Conservation (phyloP, 2,888 invertebrate genomes). For the Periphyllus acericola region DNA sequence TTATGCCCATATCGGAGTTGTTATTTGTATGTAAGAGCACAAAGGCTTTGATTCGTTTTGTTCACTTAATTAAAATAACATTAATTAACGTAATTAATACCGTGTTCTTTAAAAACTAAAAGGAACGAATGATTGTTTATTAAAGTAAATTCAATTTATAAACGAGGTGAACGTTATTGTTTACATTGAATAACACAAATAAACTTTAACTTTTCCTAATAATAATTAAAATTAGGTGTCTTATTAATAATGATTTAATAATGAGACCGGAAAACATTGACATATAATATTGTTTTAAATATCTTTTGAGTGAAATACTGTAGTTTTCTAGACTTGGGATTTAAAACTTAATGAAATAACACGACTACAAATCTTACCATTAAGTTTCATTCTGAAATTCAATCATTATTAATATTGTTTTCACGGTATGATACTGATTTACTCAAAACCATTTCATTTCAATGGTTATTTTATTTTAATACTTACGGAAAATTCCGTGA, state of each 20-base stretch:
- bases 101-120: neutral
- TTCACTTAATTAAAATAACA: neutral
- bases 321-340: too few relatives aligned
- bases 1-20: neutral
- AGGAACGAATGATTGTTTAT: neutral
- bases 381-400: too few relatives aligned
- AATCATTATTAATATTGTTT: too few relatives aligned
- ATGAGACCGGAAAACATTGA: neutral
- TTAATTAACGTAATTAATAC: conserved; percentile 19
- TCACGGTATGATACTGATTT: too few relatives aligned
- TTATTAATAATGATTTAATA: neutral
- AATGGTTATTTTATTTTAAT: too few relatives aligned
- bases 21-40: neutral
- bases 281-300: too few relatives aligned
- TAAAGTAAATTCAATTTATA: conserved; percentile 2
- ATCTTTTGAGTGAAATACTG: too few relatives aligned
- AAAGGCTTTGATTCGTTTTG: neutral
- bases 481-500: too few relatives aligned
- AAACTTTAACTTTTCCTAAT: neutral
- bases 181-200: neutral
- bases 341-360: too few relatives aligned
- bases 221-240: neutral
- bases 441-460: too few relatives aligned
- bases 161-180: neutral
- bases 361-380: too few relatives aligned